Conservation (phyloP, 2,113 vertebrate species). For the Scatophagus argus region DNA sequence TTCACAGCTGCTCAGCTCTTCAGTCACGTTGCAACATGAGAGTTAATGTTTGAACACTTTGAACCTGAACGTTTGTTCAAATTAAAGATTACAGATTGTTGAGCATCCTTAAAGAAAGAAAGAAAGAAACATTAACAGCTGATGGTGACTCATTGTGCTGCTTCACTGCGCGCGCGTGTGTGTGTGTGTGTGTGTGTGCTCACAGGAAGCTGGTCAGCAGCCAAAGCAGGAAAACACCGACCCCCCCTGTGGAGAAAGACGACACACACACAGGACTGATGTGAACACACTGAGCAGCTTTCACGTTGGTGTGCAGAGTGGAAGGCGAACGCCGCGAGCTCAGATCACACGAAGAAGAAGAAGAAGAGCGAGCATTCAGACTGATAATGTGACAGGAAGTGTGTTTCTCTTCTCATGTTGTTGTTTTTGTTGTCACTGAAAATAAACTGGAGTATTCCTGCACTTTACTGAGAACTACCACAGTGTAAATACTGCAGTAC, state of each 20-base stretch:
- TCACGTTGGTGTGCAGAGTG: not conserved
- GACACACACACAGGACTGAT: slow-evolving; percentile 4
- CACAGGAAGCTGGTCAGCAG: slow-evolving; percentile 41
- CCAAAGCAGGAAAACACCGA: slow-evolving; percentile 16
- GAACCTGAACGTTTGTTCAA: not conserved
- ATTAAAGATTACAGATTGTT: no score
- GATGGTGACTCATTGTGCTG: not conserved
- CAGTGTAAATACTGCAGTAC: not conserved
- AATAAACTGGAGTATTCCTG: not conserved
- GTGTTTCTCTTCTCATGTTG: not conserved
- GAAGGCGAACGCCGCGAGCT: no score
- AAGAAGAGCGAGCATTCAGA: not conserved
- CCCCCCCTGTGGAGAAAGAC: slow-evolving; percentile 20
- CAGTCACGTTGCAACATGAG: not conserved
- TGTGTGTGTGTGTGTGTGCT: slow-evolving; percentile 19
- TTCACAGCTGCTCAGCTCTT: no score
- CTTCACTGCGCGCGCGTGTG: not conserved
- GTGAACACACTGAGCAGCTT: not conserved
- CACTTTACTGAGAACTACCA: not conserved
- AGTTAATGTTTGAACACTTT: not conserved
- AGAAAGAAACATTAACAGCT: slow-evolving; percentile 4
- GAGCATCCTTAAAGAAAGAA: not conserved
- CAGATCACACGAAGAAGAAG: not conserved
- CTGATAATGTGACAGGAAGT: no score
- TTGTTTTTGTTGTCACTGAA: not conserved